Conservation (phyloP, 2,797 vertebrate species). For the Pangasius larnaudii region DNA sequence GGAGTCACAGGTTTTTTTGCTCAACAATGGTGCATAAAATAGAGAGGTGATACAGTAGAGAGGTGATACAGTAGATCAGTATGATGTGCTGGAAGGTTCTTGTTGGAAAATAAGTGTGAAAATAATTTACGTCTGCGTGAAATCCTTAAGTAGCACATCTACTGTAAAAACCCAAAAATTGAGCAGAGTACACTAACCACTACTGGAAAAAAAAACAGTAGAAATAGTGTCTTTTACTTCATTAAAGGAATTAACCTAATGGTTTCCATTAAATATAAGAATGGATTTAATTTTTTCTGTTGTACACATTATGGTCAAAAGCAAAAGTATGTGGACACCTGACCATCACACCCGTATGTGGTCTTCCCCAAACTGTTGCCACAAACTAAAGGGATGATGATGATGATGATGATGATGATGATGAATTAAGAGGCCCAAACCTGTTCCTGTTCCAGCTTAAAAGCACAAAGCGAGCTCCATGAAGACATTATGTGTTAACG, state of each 20-base stretch:
- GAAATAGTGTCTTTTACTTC: background rate
- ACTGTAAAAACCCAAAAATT: background rate
- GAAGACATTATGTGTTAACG: background rate
- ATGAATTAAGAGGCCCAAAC: background rate
- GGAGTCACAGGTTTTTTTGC: background rate
- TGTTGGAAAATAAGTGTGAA: background rate
- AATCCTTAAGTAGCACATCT: background rate
- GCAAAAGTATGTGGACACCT: background rate
- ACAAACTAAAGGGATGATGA: too few relatives aligned
- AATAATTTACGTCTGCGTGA: background rate
- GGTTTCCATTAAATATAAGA: background rate
- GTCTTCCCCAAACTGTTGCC: too few relatives aligned
- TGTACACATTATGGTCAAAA: background rate
- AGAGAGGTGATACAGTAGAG: background rate
- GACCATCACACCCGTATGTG: background rate
- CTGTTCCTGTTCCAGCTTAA: background rate
- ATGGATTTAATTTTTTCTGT: background rate
- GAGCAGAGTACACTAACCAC: background rate
- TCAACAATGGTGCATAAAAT: background rate
- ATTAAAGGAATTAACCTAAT: background rate
- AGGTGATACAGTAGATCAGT: background rate
- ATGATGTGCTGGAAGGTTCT: background rate
- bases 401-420: background rate
- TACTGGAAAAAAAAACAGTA: background rate
- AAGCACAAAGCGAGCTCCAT: background rate